Base-by-base conservation (phyloP, 2,888 invertebrate species). In the Xylophagus ater region DNA sequence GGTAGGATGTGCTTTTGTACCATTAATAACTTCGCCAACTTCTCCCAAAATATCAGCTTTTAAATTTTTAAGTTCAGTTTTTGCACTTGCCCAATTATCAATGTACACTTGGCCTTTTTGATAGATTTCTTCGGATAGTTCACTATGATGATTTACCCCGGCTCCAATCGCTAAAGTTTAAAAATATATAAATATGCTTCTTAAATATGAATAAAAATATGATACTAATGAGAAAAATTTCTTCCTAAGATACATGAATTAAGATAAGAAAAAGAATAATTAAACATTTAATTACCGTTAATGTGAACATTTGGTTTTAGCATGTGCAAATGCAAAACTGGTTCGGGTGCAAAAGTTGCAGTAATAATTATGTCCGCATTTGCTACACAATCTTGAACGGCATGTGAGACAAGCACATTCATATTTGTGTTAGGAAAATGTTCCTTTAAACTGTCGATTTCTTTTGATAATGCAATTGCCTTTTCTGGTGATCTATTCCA, bases 311-410 rank as follows among this genome's bases (percentile, higher is more conserved):
- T 68, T 7, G 55, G 49, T 52, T 70, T 70, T 3, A 75, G 55
- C 70, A 74, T 73, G 17, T 62, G 58, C 3, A 52, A 52, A 24
- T 63, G 51, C 3, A 79, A 48, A 12, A 79, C 52, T 1, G 77
- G 69, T n/a, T 58, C 55, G 1, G 49, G 49, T 3, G 72, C 52
- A 41, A 59, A 66, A 2, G 78, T 78, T 1, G 71, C 71, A 2
- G 76, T 74, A 23, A 76, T 68, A 41, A 80, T 69, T 18, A 79
- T 68, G 59, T 79, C 77, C 2, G 76, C 76, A 44, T 65, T 59
- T 26, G 51, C 51, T 0, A 73, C 72, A 34, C 75, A 74, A 17
- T 67, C 66, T 36, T 66, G 55, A 1, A 60, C 58, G 20, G 55
- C 60, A 38, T 54, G 49, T 38, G 51, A 35, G 26, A 43, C 53